Base-by-base conservation (phyloP, 2,888 invertebrate species). In the Sphecodes monilicornis region DNA sequence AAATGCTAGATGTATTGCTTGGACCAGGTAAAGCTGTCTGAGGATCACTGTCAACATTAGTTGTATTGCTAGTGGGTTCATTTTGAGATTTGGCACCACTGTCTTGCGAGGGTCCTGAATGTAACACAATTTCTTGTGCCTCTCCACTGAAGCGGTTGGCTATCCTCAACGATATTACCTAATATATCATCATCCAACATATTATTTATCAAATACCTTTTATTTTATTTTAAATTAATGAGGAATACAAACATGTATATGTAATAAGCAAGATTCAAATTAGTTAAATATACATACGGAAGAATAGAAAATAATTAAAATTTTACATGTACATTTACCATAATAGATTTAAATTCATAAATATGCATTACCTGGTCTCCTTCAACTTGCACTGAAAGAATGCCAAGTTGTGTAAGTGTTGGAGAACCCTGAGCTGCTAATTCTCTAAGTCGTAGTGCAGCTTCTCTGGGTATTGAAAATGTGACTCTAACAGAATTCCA, bases 401-500 rank as follows among this genome's bases (percentile, higher is more conserved):
- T 98, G 89, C 99, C 99, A 93, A 99, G 97, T 93, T 98, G 98
- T 86, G 98, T 97, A 93, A 99, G 96, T 92, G 97, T 97, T 89
- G 97, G 96, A 93, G 98, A 98, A 90, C 98, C 98, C 95, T 98
- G 98, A 93, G 98, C 97, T 89, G 99, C 99, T 94, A 99, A 96
- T 95, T 98, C 98, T 92, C 98, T 97, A 93, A 99, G 96, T 91
- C 98, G 97, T 93, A 97, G 96, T 94, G 99, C 99, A 94, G 99
- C 99, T 96, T 99, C 99, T 95, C 98, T 97, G 93, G 99, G 99
- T 96, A 99, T 98, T 95, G 98, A 98, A 96, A 99, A 97, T 96
- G 99, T 99, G 95, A 99, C 98, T 95, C 98, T 97, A 93, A 99
- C 99, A 92, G 98, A 98, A 96, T 99, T 98, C 98, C 98, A 99